Conservation (phyloP, 2,888 invertebrate genomes). For the Sipha maydis region DNA sequence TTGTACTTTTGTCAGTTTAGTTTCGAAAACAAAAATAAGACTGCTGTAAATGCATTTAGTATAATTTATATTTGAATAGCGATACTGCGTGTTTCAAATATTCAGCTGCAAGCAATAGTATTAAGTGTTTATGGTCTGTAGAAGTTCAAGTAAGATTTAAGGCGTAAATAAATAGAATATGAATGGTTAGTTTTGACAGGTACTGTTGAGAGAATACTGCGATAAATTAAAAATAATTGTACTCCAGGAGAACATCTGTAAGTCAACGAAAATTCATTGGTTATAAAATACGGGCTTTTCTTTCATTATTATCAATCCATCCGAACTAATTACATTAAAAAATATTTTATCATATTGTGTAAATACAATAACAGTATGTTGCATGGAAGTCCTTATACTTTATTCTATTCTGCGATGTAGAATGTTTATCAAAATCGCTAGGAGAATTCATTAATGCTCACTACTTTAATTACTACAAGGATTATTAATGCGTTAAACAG, state of each 20-base stretch:
- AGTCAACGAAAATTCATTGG: background rate
- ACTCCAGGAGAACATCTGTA: background rate
- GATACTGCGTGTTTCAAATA: constrained; percentile 7
- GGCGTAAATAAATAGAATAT: constrained; percentile 42
- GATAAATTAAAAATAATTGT: constrained; percentile 24
- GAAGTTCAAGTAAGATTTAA: constrained; percentile 56
- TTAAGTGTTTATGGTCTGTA: constrained; percentile 53
- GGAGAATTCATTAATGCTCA: background rate
- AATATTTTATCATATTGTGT: background rate
- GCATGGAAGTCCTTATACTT: too few species aligned
- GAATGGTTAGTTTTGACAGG: constrained; percentile 41
- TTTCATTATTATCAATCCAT: background rate
- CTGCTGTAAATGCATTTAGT: constrained; percentile 35
- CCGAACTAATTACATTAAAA: background rate
- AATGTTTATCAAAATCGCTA: background rate
- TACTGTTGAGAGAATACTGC: background rate
- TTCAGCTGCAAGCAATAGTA: background rate
- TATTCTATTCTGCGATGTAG: background rate
- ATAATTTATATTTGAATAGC: constrained; percentile 52
- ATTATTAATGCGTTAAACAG: background rate
- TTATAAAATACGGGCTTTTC: background rate
- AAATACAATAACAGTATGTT: too few species aligned
- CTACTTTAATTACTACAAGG: background rate
- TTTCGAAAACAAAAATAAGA: constrained; percentile 19
- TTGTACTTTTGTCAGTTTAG: constrained; percentile 5